Percentiles rank a stretch among this genome's conserved stretches.
Conservation (phyloP, 2,888 invertebrate genomes). For the Trachelus iudaicus region DNA sequence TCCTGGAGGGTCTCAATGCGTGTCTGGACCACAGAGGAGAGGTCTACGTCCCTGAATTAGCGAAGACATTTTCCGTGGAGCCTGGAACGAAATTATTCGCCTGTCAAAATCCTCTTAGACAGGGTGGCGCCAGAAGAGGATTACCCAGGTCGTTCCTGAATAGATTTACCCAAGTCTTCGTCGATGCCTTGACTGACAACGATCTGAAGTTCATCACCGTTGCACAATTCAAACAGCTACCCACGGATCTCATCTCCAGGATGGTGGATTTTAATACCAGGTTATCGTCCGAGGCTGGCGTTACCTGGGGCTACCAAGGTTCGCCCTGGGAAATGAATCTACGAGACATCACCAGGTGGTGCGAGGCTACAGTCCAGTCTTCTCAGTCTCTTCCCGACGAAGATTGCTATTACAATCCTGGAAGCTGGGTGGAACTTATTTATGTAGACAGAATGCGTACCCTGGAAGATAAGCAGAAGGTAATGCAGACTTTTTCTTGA, state of each 20-base stretch:
- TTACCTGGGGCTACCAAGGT: constrained; percentile 82
- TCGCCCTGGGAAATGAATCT: constrained; percentile 98
- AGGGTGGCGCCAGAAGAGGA: constrained; percentile 96
- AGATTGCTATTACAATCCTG: constrained; percentile 64
- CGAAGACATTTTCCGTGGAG: constrained; percentile 80
- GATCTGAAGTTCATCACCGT: constrained; percentile 71
- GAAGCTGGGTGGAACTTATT: constrained; percentile 79
- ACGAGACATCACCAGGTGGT: constrained; percentile 94
- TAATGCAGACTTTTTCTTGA: constrained; percentile 55
- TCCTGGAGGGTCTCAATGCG: constrained; percentile 97
- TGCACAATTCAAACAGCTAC: constrained; percentile 74
- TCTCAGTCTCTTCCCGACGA: constrained; percentile 2
- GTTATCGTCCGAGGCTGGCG: constrained; percentile 74
- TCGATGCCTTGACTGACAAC: constrained; percentile 67
- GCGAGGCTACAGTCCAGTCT: constrained; percentile 74
- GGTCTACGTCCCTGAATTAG: constrained; percentile 95
- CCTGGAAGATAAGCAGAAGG: constrained; percentile 78
- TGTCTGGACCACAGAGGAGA: constrained; percentile 98
- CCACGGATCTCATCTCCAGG: constrained; percentile 71
- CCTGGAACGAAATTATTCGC: constrained; percentile 89
- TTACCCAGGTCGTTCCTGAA: constrained; percentile 97
- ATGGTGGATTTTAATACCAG: constrained; percentile 85
- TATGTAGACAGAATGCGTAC: constrained; percentile 91
- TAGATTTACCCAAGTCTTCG: constrained; percentile 88
- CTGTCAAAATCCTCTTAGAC: constrained; percentile 96